Percentiles rank a stretch among this genome's conserved stretches.
These are phyloP conservation scores for Alitta virens DNA, from an alignment of 2,888 invertebrate species.

Conservation along the genomic window DNA sequence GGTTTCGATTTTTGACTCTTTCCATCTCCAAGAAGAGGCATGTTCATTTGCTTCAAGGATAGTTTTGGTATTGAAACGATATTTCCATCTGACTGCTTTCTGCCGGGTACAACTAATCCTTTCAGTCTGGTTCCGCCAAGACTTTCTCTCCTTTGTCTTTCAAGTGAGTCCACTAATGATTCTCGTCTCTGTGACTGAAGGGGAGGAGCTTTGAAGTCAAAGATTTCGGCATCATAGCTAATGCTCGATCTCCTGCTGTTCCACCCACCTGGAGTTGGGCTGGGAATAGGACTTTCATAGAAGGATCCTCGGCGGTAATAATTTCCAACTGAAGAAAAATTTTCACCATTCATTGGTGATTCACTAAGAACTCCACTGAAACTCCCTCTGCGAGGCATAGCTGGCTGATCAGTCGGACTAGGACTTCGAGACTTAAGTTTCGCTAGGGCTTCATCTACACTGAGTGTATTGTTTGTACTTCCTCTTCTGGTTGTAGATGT, in stretches of 20 bases:
- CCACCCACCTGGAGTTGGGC: background rate
- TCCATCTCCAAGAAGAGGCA: too few species aligned
- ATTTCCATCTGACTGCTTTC: too few species aligned
- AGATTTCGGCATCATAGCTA: constrained; percentile 4
- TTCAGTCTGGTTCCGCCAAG: constrained; percentile 6
- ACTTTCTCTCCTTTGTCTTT: constrained; percentile 16
- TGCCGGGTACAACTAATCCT: background rate
- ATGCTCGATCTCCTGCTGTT: constrained; percentile 4
- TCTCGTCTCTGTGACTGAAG: constrained; percentile 7
- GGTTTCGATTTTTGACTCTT: too few species aligned
- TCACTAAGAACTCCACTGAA: background rate
- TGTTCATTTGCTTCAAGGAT: too few species aligned
- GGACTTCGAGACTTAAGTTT: too few species aligned
- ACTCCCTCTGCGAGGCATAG: too few species aligned
- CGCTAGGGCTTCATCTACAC: too few species aligned
- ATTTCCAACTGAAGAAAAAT: background rate
- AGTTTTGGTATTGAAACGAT: too few species aligned
- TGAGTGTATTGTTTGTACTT: too few species aligned
- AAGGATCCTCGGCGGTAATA: background rate
- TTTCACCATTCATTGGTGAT: background rate
- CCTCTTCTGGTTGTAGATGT: too few species aligned
- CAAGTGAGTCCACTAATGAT: constrained; percentile 10
- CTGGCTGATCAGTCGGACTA: too few species aligned
- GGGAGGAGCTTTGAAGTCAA: constrained; percentile 8
- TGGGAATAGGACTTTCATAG: background rate